Percentiles rank a stretch among this genome's conserved stretches.
Evolutionary conservation across 2,888 invertebrate species (phyloP).

Genomic region (Nemoura dubitans): DNA sequence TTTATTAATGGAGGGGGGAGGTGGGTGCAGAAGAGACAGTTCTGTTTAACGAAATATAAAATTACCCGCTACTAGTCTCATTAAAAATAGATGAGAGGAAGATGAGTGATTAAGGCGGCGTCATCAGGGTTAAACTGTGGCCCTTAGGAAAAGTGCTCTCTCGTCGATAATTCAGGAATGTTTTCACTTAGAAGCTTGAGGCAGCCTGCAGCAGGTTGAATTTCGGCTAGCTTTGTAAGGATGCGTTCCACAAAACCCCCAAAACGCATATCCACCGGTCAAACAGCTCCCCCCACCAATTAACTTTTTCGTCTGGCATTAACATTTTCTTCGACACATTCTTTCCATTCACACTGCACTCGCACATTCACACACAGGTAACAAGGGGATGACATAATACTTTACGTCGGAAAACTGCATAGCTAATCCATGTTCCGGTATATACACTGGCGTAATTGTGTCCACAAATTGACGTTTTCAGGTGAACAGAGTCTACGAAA

Average conservation of each 20-base stretch:
- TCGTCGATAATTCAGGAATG: not conserved
- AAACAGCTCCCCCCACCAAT: too few relatives aligned
- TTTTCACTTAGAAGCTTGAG: not conserved
- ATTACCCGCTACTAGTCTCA: not conserved
- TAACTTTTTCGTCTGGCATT: too few relatives aligned
- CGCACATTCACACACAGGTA: not conserved
- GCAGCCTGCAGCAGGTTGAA: not conserved
- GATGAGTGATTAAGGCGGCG: not conserved
- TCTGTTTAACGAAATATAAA: not conserved
- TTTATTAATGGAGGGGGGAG: not conserved
- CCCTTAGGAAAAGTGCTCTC: not conserved
- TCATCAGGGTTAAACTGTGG: not conserved
- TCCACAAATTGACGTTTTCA: not conserved
- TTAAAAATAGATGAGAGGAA: not conserved
- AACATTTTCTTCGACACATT: not conserved
- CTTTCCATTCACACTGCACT: not conserved
- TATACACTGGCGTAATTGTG: not conserved
- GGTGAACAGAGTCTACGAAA: not conserved
- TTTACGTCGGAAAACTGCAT: not conserved
- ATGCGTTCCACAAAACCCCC: not conserved
- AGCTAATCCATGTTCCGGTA: not conserved
- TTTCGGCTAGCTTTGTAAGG: not conserved
- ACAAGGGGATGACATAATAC: not conserved
- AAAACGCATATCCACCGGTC: not conserved
- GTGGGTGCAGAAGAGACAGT: not conserved